These are phyloP conservation scores for Artibeus jamaicensis DNA, from an alignment of 2,797 vertebrate genomes.

Conservation along the genomic window DNA sequence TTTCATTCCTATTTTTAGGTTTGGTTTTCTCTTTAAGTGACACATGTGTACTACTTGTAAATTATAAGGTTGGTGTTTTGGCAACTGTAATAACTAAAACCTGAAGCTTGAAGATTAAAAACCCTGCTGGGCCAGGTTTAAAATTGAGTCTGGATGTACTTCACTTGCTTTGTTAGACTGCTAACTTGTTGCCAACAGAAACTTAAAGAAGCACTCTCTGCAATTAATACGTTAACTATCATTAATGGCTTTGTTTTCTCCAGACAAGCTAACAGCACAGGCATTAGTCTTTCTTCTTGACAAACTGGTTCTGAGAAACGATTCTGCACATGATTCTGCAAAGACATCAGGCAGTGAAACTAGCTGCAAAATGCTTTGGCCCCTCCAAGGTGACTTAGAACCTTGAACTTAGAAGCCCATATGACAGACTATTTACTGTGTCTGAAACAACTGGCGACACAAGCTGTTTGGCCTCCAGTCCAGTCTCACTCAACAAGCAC, in stretches of 20 bases:
- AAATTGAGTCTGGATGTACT: slow-evolving; percentile 51
- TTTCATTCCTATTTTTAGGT: slow-evolving; percentile 48
- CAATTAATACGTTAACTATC: slow-evolving; percentile 67
- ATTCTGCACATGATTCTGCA: not conserved
- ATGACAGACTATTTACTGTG: not conserved
- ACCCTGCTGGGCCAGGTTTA: slow-evolving; percentile 16
- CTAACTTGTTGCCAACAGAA: slow-evolving; percentile 70
- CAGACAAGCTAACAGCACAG: not conserved
- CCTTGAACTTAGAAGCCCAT: not conserved
- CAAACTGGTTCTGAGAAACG: slow-evolving; percentile 71
- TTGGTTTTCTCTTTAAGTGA: slow-evolving; percentile 29
- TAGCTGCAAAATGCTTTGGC: not conserved
- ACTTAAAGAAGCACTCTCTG: slow-evolving; percentile 66
- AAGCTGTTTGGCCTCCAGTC: not conserved
- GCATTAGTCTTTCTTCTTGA: slow-evolving; percentile 11
- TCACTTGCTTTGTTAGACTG: slow-evolving; percentile 35
- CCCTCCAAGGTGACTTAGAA: not conserved
- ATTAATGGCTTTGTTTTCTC: slow-evolving; percentile 70
- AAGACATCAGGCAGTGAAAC: not conserved
- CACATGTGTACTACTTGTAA: slow-evolving; percentile 21
- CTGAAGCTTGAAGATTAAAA: slow-evolving; percentile 29
- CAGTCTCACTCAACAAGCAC: not conserved
- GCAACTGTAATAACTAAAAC: slow-evolving; percentile 42
- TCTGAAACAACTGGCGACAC: not conserved
- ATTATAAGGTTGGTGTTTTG: slow-evolving; percentile 42